A percentile compares a stretch with the other conserved stretches of the same genome.
Evolutionary conservation across 1,140 invertebrate species (phyloP).

Genomic region (Temnothorax longispinosus): DNA sequence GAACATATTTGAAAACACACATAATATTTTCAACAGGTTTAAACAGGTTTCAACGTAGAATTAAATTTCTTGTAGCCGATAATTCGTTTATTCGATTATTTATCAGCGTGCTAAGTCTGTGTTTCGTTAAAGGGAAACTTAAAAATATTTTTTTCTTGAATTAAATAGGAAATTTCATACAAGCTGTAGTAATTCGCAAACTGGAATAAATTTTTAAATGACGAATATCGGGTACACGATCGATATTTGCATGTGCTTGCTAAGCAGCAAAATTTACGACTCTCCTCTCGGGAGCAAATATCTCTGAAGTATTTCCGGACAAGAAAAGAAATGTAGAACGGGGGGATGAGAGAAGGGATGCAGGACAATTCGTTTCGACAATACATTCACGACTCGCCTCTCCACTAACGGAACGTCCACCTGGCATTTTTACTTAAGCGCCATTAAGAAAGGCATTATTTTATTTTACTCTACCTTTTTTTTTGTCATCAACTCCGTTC

Average conservation of each 20-base stretch:
- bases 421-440: constrained; percentile 70
- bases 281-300: constrained; percentile 37
- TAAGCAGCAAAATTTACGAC: constrained; percentile 52
- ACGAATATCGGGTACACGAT: constrained; percentile 26
- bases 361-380: constrained; percentile 66
- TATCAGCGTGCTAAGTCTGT: no score
- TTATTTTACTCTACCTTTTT: constrained; percentile 60
- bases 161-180: background rate
- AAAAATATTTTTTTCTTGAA: background rate
- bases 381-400: constrained; percentile 59
- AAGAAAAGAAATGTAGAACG: constrained; percentile 10
- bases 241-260: constrained; percentile 55
- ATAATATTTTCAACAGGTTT: background rate
- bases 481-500: constrained; percentile 63
- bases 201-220: constrained; percentile 42
- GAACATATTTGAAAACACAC: background rate
- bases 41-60: background rate
- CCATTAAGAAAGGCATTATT: constrained; percentile 71
- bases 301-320: constrained; percentile 13
- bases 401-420: constrained; percentile 59
- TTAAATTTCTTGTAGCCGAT: background rate
- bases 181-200: background rate
- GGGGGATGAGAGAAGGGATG: no score
- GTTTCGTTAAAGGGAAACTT: background rate
- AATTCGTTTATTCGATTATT: background rate